Base-by-base conservation (phyloP, 2,888 invertebrate genomes). In the Drosophila mulleri region DNA sequence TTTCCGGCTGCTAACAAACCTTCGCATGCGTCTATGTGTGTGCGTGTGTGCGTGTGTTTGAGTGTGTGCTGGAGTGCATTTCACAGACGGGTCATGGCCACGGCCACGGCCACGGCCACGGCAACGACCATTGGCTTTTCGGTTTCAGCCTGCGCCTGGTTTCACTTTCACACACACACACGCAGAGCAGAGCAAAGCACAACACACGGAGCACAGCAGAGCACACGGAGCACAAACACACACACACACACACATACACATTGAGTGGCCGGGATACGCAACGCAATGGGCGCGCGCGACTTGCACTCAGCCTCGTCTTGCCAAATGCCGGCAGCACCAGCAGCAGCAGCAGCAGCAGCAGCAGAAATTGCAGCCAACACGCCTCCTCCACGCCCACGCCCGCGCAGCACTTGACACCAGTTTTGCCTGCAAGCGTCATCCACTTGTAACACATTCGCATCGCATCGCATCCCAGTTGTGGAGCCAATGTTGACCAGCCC, bases 291-390 rank as follows among this genome's bases (percentile, higher is more conserved):
- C 73, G 76, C 80, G 77, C 80, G 88, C 80, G 81, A 79, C 88
- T 83, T 84, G 83, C 88, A 85, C 82, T 84, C 88, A 84, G 88
- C 88, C 85, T 84, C 85, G 84, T 83, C 83, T 83, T 87, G 74
- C 78, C 73, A 73, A 68, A 57, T 44, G 42, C 42, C 42, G 59
- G 56, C 47, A 47, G n/a, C n/a, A n/a, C n/a, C n/a, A n/a, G 42
- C 41, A 53, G 8, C 52, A 50, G 59, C 60, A 41, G 47, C 29
- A 35, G 37, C 37, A 37, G 56, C 47, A 47, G 54, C 54, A 53
- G 16, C 53, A 52, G 60, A 56, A 42, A 39, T 39, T 39, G 48
- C 56, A 29, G 20, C 44, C 47, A 29, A 14, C 35, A 20, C 50
- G 37, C 45, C 39, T 14, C 47, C 59, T 32, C 26, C 44, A 56